These are phyloP conservation scores for Bombylius major DNA, from an alignment of 2,888 invertebrate species.

Conservation along the genomic window DNA sequence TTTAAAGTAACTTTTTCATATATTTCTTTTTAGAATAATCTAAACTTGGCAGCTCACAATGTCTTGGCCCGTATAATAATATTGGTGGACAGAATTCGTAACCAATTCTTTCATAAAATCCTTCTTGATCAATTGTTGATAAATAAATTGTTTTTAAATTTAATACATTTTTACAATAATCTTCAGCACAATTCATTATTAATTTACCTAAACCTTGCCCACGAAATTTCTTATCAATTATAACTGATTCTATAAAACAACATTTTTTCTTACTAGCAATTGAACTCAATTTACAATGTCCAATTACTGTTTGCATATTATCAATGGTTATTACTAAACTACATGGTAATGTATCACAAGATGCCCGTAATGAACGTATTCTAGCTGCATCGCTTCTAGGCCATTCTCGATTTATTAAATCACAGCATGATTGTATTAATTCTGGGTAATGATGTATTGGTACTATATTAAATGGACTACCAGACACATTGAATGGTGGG, in stretches of 20 bases:
- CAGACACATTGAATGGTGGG: conserved; percentile 35
- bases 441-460: conserved; percentile 61
- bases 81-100: conserved; percentile 56
- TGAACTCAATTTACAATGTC: conserved; percentile 66
- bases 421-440: conserved; percentile 56
- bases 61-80: conserved; percentile 49
- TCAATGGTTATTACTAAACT: conserved; percentile 52
- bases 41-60: conserved; percentile 33
- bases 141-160: conserved; percentile 52
- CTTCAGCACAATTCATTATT: conserved; percentile 61
- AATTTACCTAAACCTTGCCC: conserved; percentile 65
- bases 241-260: conserved; percentile 72
- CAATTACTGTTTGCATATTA: conserved; percentile 46
- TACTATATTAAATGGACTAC: conserved; percentile 43
- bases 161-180: conserved; percentile 52
- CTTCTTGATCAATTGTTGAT: conserved; percentile 60
- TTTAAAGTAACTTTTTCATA: conserved; percentile 35
- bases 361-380: conserved; percentile 58
- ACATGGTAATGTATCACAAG: conserved; percentile 59
- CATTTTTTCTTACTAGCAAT: conserved; percentile 56
- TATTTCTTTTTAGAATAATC: conserved; percentile 34
- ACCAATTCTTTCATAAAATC: conserved; percentile 62
- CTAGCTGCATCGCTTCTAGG: conserved; percentile 68
- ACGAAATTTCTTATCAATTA: conserved; percentile 56
- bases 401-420: conserved; percentile 77